Base-by-base conservation (phyloP, 2,888 invertebrate genomes). In the Spatulosminthurus flaviceps region DNA sequence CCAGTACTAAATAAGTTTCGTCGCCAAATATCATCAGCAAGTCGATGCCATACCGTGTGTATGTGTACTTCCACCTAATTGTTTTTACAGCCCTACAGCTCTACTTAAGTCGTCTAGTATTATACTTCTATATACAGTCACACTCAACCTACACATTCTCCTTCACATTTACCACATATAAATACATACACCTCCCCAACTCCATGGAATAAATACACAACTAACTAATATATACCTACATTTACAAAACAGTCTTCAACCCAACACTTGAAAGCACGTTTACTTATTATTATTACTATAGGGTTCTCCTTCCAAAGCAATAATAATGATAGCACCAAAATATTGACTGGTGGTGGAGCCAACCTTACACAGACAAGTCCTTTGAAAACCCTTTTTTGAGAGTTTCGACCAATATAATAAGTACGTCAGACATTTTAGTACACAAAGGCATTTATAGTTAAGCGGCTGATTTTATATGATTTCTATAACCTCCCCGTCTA, bases 41-140 rank as follows among this genome's bases (percentile, higher is more conserved):
- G 51, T 43, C 72, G 9, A 51, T 51, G 51, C 51, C 51, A n/a
- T 51, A 72, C 43, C 72, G 43, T 72, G 72, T n/a, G n/a, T n/a
- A n/a, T n/a, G n/a, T n/a, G n/a, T 22, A 72, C 51, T 72, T 72
- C 72, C 72, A 72, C 72, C 74, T 74, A 74, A 74, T 74, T 74
- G 74, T 74, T 74, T 74, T 74, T 74, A 74, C 74, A 61, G 74
- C 74, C 51, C 74, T 29, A 51, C 51, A 72, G 51, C 72, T 72
- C 72, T 72, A 72, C 43, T 72, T 72, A 43, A 72, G 43, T 51
- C 24, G 43, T 26, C 24, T 42, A n/a, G 21, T 26, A 34, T 13
- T 24, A 13, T 41, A 41, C 41, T 42, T 21, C 70, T 34, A 67
- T 29, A 29, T 11, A 26, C 29, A 67, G 19, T n/a, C 13, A 67